Evolutionary conservation across 2,797 vertebrate genomes (phyloP).

Genomic region (Tragopan temminckii): DNA sequence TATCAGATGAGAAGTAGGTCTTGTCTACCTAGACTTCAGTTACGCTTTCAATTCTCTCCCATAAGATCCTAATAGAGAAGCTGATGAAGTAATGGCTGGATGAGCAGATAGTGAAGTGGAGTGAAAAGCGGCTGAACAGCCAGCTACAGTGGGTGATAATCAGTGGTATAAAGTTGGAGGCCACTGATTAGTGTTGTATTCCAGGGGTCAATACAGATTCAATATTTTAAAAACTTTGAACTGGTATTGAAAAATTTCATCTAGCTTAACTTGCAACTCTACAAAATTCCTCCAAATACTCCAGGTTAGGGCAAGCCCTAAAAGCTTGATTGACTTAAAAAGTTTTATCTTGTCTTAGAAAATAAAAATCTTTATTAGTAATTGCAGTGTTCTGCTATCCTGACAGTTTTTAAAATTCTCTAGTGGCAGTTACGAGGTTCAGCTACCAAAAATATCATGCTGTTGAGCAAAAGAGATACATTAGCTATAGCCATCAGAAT

Average conservation of each 20-base stretch:
- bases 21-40: background rate
- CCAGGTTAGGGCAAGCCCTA: background rate
- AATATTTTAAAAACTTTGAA: background rate
- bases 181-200: no score
- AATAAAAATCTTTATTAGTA: background rate
- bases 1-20: background rate
- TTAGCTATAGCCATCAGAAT: background rate
- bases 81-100: background rate
- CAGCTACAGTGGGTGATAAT: no score
- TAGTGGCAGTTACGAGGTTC: background rate
- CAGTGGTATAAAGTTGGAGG: no score
- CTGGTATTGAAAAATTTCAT: background rate
- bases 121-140: no score
- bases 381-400: background rate
- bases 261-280: background rate
- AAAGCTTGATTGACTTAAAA: background rate
- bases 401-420: background rate
- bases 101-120: no score
- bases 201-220: no score
- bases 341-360: background rate
- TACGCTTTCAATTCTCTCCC: background rate
- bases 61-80: background rate
- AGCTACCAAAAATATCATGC: background rate
- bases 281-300: no score
- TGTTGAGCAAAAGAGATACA: background rate